Conservation (phyloP, 2,797 vertebrate species). For the Ispidina lecontei region DNA sequence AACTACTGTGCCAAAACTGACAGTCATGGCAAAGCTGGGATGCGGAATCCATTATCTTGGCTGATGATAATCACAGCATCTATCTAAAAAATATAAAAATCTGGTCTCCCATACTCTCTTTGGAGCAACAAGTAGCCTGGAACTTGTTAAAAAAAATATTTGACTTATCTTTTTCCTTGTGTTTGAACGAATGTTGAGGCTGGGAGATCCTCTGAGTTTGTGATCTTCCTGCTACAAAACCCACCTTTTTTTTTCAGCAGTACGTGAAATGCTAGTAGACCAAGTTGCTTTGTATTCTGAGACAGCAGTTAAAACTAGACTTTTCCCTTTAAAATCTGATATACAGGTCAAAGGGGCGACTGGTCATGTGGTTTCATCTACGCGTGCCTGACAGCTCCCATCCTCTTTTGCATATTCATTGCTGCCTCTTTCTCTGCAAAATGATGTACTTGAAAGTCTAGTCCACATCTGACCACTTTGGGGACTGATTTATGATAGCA, state of each 20-base stretch:
- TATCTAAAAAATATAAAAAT: conserved; percentile 1
- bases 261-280: neutral
- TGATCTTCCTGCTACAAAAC: conserved; percentile 53
- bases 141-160: conserved; percentile 18
- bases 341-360: neutral
- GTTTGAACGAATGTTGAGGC: conserved; percentile 31
- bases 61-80: conserved; percentile 1
- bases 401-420: conserved; percentile 62
- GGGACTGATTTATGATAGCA: conserved; percentile 25
- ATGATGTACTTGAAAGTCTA: conserved; percentile 57
- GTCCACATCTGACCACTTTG: conserved; percentile 40
- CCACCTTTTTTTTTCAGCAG: conserved; percentile 43
- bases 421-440: conserved; percentile 19
- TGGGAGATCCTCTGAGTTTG: conserved; percentile 34
- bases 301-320: conserved; percentile 15
- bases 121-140: neutral
- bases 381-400: conserved; percentile 4
- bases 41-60: neutral
- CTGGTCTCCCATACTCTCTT: neutral
- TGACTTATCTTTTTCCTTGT: neutral
- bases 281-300: conserved; percentile 61
- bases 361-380: neutral
- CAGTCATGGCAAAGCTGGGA: conserved; percentile 2
- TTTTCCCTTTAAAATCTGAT: conserved; percentile 55
- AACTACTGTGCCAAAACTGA: conserved; percentile 24